Percentiles rank a stretch among this genome's conserved stretches.
These are phyloP conservation scores for Xyliphius kryptos DNA, from an alignment of 2,113 vertebrate genomes.

Conservation along the genomic window DNA sequence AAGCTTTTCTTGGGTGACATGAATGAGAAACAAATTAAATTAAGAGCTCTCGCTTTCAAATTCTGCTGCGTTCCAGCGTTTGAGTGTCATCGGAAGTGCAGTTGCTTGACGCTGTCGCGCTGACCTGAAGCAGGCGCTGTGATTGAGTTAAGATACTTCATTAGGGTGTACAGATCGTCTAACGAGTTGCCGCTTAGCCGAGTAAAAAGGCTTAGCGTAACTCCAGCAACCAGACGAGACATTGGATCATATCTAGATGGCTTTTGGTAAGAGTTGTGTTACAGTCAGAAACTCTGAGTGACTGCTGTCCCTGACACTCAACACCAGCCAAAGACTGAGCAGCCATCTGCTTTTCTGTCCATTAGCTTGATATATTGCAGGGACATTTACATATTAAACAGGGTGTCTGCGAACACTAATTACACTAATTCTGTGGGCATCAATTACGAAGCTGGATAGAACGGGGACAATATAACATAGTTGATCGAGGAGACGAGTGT, in stretches of 20 bases:
- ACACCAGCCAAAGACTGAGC: conserved; percentile 35
- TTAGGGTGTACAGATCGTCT: too few relatives aligned
- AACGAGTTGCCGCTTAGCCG: too few relatives aligned
- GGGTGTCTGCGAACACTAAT: background rate
- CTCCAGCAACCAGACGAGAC: conserved; percentile 2
- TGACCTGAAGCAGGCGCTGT: background rate
- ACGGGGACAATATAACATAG: too few relatives aligned
- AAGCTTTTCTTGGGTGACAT: conserved; percentile 26
- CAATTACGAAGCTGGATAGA: too few relatives aligned
- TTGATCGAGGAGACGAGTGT: too few relatives aligned
- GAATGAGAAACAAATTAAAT: conserved; percentile 2
- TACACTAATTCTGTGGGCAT: background rate
- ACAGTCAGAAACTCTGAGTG: conserved; percentile 18
- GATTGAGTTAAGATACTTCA: too few relatives aligned
- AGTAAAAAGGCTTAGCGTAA: conserved; percentile 23
- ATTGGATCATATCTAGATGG: conserved; percentile 18
- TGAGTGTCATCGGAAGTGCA: too few relatives aligned
- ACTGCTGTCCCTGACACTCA: conserved; percentile 46
- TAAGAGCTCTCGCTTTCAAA: conserved; percentile 26
- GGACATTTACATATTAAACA: background rate
- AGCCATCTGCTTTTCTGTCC: background rate
- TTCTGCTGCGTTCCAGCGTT: conserved; percentile 3
- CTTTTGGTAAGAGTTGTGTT: too few relatives aligned
- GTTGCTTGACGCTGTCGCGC: background rate
- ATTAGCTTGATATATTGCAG: background rate